Conservation (phyloP, 2,888 invertebrate genomes). For the Drosophila emarginata region DNA sequence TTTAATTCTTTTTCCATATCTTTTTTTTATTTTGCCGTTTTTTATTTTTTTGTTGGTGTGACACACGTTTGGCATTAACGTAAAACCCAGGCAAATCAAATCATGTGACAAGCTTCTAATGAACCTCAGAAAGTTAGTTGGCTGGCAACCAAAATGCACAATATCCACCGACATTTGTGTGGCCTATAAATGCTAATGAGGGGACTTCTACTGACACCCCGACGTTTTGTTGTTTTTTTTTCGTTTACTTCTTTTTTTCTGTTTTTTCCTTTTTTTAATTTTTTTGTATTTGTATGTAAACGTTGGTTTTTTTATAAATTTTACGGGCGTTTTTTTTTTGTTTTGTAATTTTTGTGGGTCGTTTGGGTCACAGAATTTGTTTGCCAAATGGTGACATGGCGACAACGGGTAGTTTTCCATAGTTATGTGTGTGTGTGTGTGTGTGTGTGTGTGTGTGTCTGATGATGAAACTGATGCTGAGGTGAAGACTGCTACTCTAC, state of each 20-base stretch:
- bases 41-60: conserved; percentile 8
- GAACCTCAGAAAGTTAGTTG: conserved; percentile 52
- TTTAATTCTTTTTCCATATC: conserved; percentile 33
- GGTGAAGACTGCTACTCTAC: conserved; percentile 3
- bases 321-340: conserved; percentile 70
- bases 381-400: conserved; percentile 6
- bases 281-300: conserved; percentile 16
- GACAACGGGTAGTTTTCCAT: conserved; percentile 5
- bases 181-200: conserved; percentile 75
- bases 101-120: conserved; percentile 76
- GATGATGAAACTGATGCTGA: neutral
- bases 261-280: conserved; percentile 17
- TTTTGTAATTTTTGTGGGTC: conserved; percentile 71
- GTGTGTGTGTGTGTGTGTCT: too few relatives aligned
- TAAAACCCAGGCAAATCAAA: conserved; percentile 55
- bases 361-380: conserved; percentile 36
- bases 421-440: too few relatives aligned
- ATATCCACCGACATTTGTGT: conserved; percentile 58
- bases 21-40: conserved; percentile 24
- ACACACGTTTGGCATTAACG: neutral
- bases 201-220: conserved; percentile 15
- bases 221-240: conserved; percentile 32
- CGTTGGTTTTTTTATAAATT: conserved; percentile 64
- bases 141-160: conserved; percentile 36
- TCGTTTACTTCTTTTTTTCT: conserved; percentile 20